Percentiles rank a stretch among this genome's conserved stretches.
Conservation (phyloP, 2,888 invertebrate genomes). For the Eudasyphora cyanicolor region DNA sequence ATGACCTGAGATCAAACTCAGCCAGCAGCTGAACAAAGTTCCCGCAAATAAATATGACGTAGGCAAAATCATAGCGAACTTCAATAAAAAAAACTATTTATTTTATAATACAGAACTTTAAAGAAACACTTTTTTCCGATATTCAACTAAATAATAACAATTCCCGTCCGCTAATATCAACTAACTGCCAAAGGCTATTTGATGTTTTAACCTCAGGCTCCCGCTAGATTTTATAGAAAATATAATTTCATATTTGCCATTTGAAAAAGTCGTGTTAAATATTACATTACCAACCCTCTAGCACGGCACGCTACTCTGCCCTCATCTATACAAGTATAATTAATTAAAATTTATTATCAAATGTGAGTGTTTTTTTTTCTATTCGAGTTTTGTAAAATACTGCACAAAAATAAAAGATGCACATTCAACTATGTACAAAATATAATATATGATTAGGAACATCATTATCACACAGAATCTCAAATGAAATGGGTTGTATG, state of each 20-base stretch:
- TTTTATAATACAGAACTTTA: too few relatives aligned
- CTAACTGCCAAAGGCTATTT: background rate
- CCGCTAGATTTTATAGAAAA: background rate
- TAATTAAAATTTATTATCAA: slow-evolving; percentile 22
- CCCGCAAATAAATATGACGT: background rate
- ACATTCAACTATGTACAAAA: background rate
- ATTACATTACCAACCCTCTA: slow-evolving; percentile 2
- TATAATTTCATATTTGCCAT: slow-evolving; percentile 1
- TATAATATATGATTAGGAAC: background rate
- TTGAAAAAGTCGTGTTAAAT: slow-evolving; percentile 17
- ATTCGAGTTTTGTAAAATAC: slow-evolving; percentile 3
- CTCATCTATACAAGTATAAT: background rate
- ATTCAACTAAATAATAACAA: slow-evolving; percentile 22
- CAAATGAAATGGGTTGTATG: background rate
- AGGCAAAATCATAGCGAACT: background rate
- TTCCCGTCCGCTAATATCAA: background rate
- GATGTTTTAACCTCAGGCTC: background rate
- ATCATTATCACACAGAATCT: slow-evolving; percentile 30
- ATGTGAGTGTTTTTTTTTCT: background rate
- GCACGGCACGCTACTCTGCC: too few relatives aligned
- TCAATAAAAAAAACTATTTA: background rate
- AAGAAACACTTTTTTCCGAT: too few relatives aligned
- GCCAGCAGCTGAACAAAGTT: background rate
- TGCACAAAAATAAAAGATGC: background rate
- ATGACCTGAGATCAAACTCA: background rate